Conservation (phyloP, 1,140 invertebrate species). For the Hypothenemus hampei region DNA sequence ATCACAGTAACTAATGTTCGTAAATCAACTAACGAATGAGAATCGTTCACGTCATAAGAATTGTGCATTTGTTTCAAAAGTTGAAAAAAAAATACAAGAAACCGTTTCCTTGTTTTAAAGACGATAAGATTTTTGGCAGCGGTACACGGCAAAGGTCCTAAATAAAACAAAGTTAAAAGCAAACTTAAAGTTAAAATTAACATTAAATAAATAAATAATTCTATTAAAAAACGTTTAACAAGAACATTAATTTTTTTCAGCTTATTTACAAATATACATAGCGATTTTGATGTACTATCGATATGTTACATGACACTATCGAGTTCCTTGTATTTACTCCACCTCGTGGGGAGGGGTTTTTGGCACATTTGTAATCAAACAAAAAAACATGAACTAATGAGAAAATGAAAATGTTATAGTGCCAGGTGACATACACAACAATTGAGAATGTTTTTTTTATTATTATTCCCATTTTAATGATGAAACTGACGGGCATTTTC, state of each 20-base stretch:
- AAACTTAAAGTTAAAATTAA: slow-evolving; percentile 22
- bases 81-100: neutral
- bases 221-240: slow-evolving; percentile 22
- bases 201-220: slow-evolving; percentile 23
- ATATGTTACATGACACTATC: slow-evolving; percentile 44
- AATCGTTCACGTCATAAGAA: too few species aligned
- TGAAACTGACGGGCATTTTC: slow-evolving; percentile 37
- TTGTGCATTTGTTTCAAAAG: too few species aligned
- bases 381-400: neutral
- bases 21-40: too few species aligned
- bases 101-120: neutral
- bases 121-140: slow-evolving; percentile 21
- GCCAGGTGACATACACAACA: slow-evolving; percentile 42
- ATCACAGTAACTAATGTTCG: too few species aligned
- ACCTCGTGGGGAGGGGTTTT: slow-evolving; percentile 9
- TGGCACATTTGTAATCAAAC: slow-evolving; percentile 27
- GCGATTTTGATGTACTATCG: slow-evolving; percentile 35
- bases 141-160: slow-evolving; percentile 17
- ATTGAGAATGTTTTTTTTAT: too few species aligned
- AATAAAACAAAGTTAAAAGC: slow-evolving; percentile 5
- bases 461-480: too few species aligned
- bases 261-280: slow-evolving; percentile 45
- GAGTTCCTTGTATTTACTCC: slow-evolving; percentile 20
- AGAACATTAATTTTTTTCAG: slow-evolving; percentile 31
- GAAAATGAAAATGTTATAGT: slow-evolving; percentile 27